Conservation (phyloP, 2,888 invertebrate genomes). For the Nemotelus nigrinus region DNA sequence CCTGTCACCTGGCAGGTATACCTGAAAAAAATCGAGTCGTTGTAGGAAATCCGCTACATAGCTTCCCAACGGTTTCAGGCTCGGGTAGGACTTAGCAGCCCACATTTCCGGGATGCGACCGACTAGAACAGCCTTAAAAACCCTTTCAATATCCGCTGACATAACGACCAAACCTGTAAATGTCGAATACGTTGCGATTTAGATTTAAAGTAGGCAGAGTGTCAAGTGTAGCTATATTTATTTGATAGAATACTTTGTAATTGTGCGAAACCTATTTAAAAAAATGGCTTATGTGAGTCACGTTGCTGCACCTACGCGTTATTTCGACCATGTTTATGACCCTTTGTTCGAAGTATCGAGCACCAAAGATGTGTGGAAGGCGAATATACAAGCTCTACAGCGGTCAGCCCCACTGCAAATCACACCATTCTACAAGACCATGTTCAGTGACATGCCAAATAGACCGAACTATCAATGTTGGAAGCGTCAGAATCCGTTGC, state of each 20-base stretch:
- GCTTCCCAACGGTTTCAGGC: constrained; percentile 87
- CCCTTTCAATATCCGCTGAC: constrained; percentile 86
- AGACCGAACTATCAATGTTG: constrained; percentile 48
- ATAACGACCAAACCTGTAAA: constrained; percentile 82
- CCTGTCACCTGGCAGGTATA: constrained; percentile 58
- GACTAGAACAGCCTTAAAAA: constrained; percentile 82
- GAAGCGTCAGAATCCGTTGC: constrained; percentile 47
- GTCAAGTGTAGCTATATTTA: background rate
- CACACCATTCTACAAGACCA: constrained; percentile 51
- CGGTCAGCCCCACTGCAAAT: constrained; percentile 52
- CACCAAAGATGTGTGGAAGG: constrained; percentile 50
- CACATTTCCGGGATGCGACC: constrained; percentile 86
- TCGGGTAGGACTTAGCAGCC: constrained; percentile 89
- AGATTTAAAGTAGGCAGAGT: background rate
- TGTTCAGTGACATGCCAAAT: constrained; percentile 54
- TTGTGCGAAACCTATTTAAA: too few relatives aligned
- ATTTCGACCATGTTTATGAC: constrained; percentile 54
- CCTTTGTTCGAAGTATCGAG: constrained; percentile 50
- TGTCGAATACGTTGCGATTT: background rate
- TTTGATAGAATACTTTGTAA: too few relatives aligned
- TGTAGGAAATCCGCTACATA: constrained; percentile 87
- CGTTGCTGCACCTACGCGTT: constrained; percentile 47
- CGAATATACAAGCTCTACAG: constrained; percentile 48
- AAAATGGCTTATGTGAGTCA: constrained; percentile 51
- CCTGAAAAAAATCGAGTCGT: constrained; percentile 85